These are phyloP conservation scores for Cynopterus brachyotis DNA, from an alignment of 2,113 vertebrate species.

Conservation along the genomic window DNA sequence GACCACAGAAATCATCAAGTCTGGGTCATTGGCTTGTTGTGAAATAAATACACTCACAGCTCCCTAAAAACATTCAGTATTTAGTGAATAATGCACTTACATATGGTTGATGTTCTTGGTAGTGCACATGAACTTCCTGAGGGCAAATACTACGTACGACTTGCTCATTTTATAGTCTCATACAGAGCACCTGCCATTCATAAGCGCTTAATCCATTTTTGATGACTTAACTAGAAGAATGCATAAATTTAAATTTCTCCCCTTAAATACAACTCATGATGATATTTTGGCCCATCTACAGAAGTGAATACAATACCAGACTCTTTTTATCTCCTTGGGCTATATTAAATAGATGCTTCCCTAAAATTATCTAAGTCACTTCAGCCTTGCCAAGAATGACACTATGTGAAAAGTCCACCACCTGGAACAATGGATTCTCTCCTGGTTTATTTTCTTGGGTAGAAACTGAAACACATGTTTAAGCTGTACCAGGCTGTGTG, in stretches of 20 bases:
- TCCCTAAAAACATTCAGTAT: neutral
- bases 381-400: slow-evolving; percentile 50
- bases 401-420: slow-evolving; percentile 50
- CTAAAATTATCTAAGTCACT: slow-evolving; percentile 64
- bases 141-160: neutral
- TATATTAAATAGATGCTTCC: slow-evolving; percentile 70
- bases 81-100: neutral
- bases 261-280: slow-evolving; percentile 37
- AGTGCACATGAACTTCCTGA: neutral
- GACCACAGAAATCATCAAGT: neutral
- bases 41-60: neutral
- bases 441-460: slow-evolving; percentile 66
- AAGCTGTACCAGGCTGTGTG: slow-evolving; percentile 67
- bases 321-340: slow-evolving; percentile 77
- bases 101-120: neutral
- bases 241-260: slow-evolving; percentile 26
- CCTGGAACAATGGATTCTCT: slow-evolving; percentile 21
- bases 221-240: slow-evolving; percentile 51
- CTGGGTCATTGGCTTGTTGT: neutral
- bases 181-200: neutral
- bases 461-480: slow-evolving; percentile 64
- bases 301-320: slow-evolving; percentile 46
- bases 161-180: neutral
- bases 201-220: slow-evolving; percentile 33
- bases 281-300: slow-evolving; percentile 32